phyloP scores from a whole-genome alignment of 2,888 invertebrate genomes.

The Petrolisthes manimaculis region DNA sequence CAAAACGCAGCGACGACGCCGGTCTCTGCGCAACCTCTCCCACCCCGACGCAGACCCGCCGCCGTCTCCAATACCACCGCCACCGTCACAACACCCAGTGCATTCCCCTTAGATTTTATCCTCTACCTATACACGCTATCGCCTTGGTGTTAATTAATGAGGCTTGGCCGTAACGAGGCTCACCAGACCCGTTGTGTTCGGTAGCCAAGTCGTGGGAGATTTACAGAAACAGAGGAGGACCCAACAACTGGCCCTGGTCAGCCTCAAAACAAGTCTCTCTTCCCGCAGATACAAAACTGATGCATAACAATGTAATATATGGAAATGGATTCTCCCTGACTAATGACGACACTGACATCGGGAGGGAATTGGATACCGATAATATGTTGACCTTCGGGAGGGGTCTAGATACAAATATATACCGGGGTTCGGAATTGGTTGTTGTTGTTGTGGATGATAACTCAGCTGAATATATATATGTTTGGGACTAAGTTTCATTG shows the following conservation, averaged over 20 bases:
- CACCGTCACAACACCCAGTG: constrained; percentile 12
- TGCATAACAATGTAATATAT: not conserved
- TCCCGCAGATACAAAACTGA: not conserved
- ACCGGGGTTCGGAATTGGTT: too few species aligned
- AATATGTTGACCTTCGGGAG: too few species aligned
- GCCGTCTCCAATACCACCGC: not conserved
- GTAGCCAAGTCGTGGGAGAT: not conserved
- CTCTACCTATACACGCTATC: not conserved
- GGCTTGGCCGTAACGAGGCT: not conserved
- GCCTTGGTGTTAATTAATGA: not conserved
- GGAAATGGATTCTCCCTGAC: not conserved
- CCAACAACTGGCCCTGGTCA: constrained; percentile 2
- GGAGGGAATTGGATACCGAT: too few species aligned
- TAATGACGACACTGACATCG: too few species aligned
- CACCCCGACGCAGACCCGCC: not conserved
- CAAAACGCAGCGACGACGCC: too few species aligned
- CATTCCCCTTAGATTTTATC: constrained; percentile 30
- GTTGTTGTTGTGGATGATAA: too few species aligned
- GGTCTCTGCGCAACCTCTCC: too few species aligned
- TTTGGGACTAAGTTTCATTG: too few species aligned
- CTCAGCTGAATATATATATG: too few species aligned
- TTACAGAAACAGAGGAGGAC: not conserved
- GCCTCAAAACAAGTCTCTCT: not conserved
- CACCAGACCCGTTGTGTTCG: not conserved
- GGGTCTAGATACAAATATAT: too few species aligned